These are phyloP conservation scores for Patella depressa DNA, from an alignment of 2,888 invertebrate species.

Conservation along the genomic window DNA sequence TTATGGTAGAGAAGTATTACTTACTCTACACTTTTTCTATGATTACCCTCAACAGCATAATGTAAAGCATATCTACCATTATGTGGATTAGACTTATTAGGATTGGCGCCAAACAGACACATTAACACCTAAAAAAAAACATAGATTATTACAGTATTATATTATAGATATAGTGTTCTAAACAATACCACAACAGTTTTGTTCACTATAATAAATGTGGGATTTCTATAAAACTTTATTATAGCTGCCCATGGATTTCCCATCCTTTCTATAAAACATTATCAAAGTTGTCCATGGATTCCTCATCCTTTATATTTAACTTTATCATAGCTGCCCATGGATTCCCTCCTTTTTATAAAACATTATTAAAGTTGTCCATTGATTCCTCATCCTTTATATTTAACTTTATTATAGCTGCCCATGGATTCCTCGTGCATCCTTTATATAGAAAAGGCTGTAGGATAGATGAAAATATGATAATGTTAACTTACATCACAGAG, in stretches of 20 bases:
- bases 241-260: too few species aligned
- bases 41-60: slow-evolving; percentile 56
- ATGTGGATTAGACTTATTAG: slow-evolving; percentile 54
- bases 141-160: background rate
- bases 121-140: slow-evolving; percentile 49
- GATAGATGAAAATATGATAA: background rate
- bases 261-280: too few species aligned
- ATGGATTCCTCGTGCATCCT: too few species aligned
- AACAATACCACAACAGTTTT: background rate
- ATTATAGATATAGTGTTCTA: slow-evolving; percentile 22
- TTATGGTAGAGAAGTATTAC: slow-evolving; percentile 17
- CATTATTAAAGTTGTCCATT: too few species aligned
- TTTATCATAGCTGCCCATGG: too few species aligned
- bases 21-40: slow-evolving; percentile 61
- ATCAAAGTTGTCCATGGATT: too few species aligned
- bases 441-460: too few species aligned
- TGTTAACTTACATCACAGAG: slow-evolving; percentile 60
- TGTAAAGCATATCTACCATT: slow-evolving; percentile 61
- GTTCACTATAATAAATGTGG: too few species aligned
- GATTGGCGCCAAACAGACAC: slow-evolving; percentile 60
- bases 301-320: background rate
- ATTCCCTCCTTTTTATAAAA: too few species aligned
- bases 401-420: background rate
- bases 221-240: too few species aligned
- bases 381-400: background rate